phyloP scores from a whole-genome alignment of 2,888 invertebrate genomes.

The Apomyelois bistriatella region DNA sequence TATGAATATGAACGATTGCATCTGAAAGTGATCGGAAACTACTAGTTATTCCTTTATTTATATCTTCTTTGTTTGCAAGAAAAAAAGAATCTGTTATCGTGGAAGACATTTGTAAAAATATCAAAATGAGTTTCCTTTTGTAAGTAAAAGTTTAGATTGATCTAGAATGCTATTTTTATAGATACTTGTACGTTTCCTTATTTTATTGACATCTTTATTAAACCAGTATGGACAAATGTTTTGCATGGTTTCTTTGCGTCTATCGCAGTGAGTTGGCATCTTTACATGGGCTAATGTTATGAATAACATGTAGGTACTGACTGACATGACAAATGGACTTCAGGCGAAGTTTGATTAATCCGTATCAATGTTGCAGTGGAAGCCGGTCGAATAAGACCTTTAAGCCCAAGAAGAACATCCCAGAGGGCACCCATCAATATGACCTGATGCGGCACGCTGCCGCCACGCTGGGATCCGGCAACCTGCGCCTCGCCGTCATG shows the following conservation, averaged over 20 bases:
- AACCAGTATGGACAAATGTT: constrained; percentile 25
- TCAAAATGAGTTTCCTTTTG: constrained; percentile 83
- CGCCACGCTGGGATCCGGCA: constrained; percentile 98
- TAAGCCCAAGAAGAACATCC: constrained; percentile 99
- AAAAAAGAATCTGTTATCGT: not conserved
- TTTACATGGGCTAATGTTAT: not conserved
- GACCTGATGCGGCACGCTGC: constrained; percentile 99
- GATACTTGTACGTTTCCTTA: constrained; percentile 40
- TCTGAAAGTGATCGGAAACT: too few species aligned
- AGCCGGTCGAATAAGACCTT: constrained; percentile 97
- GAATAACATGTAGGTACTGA: too few species aligned
- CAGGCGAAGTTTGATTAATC: not conserved
- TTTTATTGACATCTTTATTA: constrained; percentile 62
- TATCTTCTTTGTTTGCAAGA: not conserved
- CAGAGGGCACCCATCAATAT: constrained; percentile 99
- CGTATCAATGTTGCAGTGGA: constrained; percentile 76
- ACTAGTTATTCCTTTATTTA: not conserved
- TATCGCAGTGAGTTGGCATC: not conserved
- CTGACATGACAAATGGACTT: too few species aligned
- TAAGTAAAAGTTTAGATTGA: constrained; percentile 58
- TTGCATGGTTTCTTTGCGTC: not conserved
- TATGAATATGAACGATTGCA: too few species aligned
- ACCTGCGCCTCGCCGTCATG: constrained; percentile 96
- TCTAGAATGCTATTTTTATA: constrained; percentile 54
- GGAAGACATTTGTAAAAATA: constrained; percentile 14